phyloP scores from a whole-genome alignment of 2,113 vertebrate genomes.

The Myotis brandtii region DNA sequence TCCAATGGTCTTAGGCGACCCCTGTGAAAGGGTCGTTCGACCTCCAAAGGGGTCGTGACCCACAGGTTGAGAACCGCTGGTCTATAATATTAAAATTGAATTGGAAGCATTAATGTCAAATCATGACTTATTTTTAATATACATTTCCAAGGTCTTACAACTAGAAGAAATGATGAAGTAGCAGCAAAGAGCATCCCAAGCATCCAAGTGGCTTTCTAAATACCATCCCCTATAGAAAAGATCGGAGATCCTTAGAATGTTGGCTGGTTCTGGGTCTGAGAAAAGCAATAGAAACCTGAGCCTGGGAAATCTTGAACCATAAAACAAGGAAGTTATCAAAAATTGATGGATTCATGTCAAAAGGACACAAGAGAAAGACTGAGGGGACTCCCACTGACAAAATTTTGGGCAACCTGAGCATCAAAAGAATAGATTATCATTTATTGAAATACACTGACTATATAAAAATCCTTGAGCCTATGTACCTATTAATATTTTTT shows the following conservation, averaged over 20 bases:
- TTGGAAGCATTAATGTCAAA: constrained; percentile 8
- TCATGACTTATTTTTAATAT: constrained; percentile 6
- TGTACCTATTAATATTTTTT: not conserved
- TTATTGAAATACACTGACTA: not conserved
- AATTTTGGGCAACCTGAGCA: not conserved
- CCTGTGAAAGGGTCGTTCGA: no score
- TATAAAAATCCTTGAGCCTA: not conserved
- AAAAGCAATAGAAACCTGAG: not conserved
- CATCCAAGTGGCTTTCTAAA: not conserved
- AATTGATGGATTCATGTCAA: not conserved
- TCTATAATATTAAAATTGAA: not conserved
- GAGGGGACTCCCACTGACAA: not conserved
- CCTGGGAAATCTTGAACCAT: constrained; percentile 13
- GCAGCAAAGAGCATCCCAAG: not conserved
- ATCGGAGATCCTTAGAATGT: not conserved
- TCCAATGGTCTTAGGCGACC: no score
- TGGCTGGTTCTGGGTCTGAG: not conserved
- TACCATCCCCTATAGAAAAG: not conserved
- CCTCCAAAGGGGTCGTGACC: no score
- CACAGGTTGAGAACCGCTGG: no score
- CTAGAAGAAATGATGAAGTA: not conserved
- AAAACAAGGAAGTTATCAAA: not conserved
- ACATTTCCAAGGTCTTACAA: not conserved
- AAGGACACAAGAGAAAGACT: not conserved
- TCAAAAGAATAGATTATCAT: not conserved